Conservation (phyloP, 2,888 invertebrate genomes). For the Digitonthophagus gazella region DNA sequence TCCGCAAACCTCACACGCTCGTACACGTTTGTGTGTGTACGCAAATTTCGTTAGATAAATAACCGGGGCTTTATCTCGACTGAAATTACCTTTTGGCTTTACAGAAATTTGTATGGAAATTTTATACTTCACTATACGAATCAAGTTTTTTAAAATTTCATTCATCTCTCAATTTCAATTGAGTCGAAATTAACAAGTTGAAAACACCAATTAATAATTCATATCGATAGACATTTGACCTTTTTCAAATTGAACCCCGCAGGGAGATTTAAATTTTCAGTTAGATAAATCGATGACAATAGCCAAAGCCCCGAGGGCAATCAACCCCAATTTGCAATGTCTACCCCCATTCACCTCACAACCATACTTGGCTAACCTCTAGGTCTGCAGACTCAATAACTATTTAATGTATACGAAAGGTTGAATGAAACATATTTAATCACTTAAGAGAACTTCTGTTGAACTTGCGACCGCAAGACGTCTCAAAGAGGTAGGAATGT, state of each 20-base stretch:
- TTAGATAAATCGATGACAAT: neutral
- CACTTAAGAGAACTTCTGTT: constrained; percentile 24
- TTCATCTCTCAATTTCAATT: neutral
- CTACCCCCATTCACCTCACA: neutral
- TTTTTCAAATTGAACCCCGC: neutral
- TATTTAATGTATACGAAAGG: constrained; percentile 24
- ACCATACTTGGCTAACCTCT: neutral
- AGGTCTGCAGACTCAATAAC: constrained; percentile 10
- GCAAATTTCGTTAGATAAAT: neutral
- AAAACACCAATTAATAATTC: neutral
- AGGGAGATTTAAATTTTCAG: neutral
- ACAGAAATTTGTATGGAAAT: neutral
- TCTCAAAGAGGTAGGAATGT: constrained; percentile 8
- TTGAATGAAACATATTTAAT: constrained; percentile 24
- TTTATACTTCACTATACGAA: no score
- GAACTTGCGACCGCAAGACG: constrained; percentile 23
- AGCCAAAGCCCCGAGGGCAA: neutral
- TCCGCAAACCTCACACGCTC: neutral
- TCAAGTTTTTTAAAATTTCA: neutral
- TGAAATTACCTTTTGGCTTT: neutral
- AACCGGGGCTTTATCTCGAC: neutral
- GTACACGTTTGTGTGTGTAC: neutral
- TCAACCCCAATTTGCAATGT: neutral
- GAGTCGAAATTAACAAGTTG: neutral
- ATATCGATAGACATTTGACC: neutral